Base-by-base conservation (phyloP, 2,797 vertebrate genomes). In the Malurus leucopterus region DNA sequence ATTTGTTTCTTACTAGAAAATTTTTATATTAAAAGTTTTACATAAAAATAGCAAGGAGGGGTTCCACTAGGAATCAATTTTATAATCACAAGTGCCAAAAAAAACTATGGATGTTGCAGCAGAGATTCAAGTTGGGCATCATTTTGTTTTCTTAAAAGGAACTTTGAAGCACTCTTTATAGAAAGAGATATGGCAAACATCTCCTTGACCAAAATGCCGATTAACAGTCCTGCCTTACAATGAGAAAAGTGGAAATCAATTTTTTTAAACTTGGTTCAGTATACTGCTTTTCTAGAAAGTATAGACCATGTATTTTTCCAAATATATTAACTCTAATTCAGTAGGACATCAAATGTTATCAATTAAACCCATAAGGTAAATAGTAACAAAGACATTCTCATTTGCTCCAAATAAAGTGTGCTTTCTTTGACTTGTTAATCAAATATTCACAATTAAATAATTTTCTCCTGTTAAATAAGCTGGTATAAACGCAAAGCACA, bases 381-480 rank as follows among this genome's bases (percentile, higher is more conserved):
- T 50, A 91, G 55, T 15, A 32, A 59, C 62, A 94, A 80, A 80
- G 73, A 75, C 57, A 83, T 44, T 55, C 86, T 62, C 15, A 23
- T 55, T 89, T 86, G 53, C 44, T 93, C 55, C 67, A 82, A 86
- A 83, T 43, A 87, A 74, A 47, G 20, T 91, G 64, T 69, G 23
- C 27, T 12, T 77, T 71, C 78, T 91, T 91, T 75, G 88, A 87
- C 43, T 79, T 72, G 40, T 34, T 68, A 67, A 22, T 47, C 46
- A 79, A 86, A 64, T 57, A 78, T 54, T 54, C 27, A 69, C 27
- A 92, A 76, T 86, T 67, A 91, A 91, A 80, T 58, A 41, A 55
- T 32, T 80, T 74, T 62, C 81, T 87, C 72, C 54, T 85, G 88
- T 88, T 84, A 94, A 89, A 93, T 41, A 70, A 92, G 70, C 57